Percentiles rank a stretch among this genome's conserved stretches.
Conservation (phyloP, 1,140 invertebrate genomes). For the Hirudo medicinalis region DNA sequence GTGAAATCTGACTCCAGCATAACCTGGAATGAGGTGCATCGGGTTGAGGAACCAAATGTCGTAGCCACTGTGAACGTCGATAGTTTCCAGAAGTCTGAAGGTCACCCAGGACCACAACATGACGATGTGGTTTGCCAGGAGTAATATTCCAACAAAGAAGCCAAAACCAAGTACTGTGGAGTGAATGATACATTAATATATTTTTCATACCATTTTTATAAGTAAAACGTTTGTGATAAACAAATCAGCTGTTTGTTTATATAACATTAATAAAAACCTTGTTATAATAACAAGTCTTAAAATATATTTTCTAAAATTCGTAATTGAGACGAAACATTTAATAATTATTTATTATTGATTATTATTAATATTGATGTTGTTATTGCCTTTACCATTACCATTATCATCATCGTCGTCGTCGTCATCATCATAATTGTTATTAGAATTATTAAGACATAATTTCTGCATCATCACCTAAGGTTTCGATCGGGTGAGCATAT, state of each 20-base stretch:
- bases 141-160: conserved; percentile 33
- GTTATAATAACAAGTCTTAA: too few relatives aligned
- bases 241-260: too few relatives aligned
- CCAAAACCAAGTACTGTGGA: conserved; percentile 33
- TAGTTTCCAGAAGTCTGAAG: conserved; percentile 32
- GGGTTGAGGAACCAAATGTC: conserved; percentile 33
- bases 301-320: too few relatives aligned
- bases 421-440: too few relatives aligned
- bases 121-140: conserved; percentile 32
- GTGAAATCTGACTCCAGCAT: conserved; percentile 33
- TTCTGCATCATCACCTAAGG: conserved; percentile 24
- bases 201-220: too few relatives aligned
- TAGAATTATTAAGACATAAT: too few relatives aligned
- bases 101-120: conserved; percentile 33
- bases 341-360: neutral
- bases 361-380: neutral
- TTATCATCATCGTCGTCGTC: neutral
- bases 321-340: too few relatives aligned
- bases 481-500: conserved; percentile 35
- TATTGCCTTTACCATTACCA: neutral
- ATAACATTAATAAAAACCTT: too few relatives aligned
- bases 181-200: neutral
- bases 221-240: too few relatives aligned
- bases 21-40: conserved; percentile 33
- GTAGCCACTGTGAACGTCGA: conserved; percentile 36